Base-by-base conservation (phyloP, 2,888 invertebrate genomes). In the Xylota sylvarum region DNA sequence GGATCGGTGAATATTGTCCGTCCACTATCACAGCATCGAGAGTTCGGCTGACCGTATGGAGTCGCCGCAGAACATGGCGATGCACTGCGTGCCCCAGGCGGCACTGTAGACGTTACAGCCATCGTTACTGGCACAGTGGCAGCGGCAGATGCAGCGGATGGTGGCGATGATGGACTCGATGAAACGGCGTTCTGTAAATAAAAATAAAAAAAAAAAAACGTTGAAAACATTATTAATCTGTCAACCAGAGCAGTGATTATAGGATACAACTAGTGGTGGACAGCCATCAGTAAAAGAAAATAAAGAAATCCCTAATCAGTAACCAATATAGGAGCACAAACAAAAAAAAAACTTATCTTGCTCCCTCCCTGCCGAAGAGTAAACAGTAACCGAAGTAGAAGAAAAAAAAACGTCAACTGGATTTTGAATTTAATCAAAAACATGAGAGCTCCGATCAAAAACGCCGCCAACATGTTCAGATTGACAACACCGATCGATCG, bases 1-100 rank as follows among this genome's bases (percentile, higher is more conserved):
- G 97, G 97, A 93, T 97, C 97, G 91, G 97, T 97, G 94, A 97
- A 97, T 92, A 98, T 95, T 88, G 97, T 96, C 90, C 98, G 95
- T 89, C 98, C 98, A 88, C 97, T 97, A 94, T 98, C 97, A 94
- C 98, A 97, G 94, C 98, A 97, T 90, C 97, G 35, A 67, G 87
- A 78, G 87, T 92, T 90, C 84, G 93, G 91, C 88, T 93, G 91
- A 60, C 93, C 93, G 70, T 92, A 92, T 1, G 95, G 92, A 52
- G 90, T 91, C 79, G 94, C 93, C 73, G 94, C 93, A 86, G 94
- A 91, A 88, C 93, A 93, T 23, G 93, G 93, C 14, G 93, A 93
- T 89, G 92, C 94, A 92, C 93, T 94, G 91, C 94, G 90, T 89
- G 93, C 91, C 90, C 94, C 90, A 91, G 94, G 92, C 92, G 94